Conservation (phyloP, 2,113 vertebrate genomes). For the Brienomyrus brachyistius region DNA sequence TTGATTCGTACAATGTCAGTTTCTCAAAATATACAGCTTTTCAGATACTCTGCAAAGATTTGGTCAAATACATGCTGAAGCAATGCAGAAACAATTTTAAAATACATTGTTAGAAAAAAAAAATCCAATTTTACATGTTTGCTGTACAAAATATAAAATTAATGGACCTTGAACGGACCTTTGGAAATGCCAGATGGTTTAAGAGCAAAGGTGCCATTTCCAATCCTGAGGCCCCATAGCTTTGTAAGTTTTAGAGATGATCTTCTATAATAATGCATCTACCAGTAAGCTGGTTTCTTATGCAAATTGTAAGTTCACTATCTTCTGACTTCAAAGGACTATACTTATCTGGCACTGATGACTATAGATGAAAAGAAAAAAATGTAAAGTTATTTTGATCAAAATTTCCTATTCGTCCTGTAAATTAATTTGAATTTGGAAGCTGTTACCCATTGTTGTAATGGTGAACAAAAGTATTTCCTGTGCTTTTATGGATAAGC, state of each 20-base stretch:
- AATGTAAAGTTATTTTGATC: background rate
- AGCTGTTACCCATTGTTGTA: background rate
- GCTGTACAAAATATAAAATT: background rate
- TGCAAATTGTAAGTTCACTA: background rate
- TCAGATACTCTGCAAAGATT: background rate
- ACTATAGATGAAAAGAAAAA: conserved; percentile 1
- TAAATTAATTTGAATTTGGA: background rate
- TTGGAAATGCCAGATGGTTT: background rate
- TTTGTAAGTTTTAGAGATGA: background rate
- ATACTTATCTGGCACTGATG: background rate
- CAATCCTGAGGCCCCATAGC: background rate
- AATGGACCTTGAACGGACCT: conserved; percentile 2
- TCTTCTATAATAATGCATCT: background rate
- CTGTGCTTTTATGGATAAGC: background rate
- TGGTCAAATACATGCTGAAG: background rate
- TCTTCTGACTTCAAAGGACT: background rate
- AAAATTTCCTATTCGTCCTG: background rate
- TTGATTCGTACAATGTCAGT: background rate
- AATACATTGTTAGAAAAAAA: background rate
- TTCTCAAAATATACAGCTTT: background rate
- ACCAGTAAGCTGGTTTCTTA: background rate
- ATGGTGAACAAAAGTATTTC: background rate
- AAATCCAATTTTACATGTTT: conserved; percentile 4
- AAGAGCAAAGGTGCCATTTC: background rate
- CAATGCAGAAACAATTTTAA: background rate